phyloP scores from a whole-genome alignment of 2,888 invertebrate genomes.

The Idaea aversata region DNA sequence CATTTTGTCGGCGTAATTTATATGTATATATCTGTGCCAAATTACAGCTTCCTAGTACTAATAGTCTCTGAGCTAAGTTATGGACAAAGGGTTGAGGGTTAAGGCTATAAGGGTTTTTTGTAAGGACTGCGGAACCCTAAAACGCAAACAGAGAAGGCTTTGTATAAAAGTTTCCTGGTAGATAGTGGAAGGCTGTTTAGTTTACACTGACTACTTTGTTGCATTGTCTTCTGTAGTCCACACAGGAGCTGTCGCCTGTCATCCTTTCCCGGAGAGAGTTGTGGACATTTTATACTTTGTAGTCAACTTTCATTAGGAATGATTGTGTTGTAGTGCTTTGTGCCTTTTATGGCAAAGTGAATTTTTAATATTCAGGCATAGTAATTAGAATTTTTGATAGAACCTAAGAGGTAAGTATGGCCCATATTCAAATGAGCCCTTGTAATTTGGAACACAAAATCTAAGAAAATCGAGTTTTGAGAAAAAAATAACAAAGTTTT shows the following conservation, averaged over 20 bases:
- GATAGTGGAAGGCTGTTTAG: background rate
- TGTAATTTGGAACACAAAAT: too few relatives aligned
- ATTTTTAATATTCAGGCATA: background rate
- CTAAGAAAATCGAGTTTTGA: too few relatives aligned
- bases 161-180: background rate
- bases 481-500: too few relatives aligned
- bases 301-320: background rate
- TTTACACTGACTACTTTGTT: constrained; percentile 18
- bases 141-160: background rate
- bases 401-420: background rate
- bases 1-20: too few relatives aligned
- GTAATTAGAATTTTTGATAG: background rate
- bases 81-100: too few relatives aligned
- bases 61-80: too few relatives aligned
- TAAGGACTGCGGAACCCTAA: background rate
- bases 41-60: too few relatives aligned
- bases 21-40: too few relatives aligned
- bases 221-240: constrained; percentile 12
- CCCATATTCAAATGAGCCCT: background rate
- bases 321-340: background rate
- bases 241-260: constrained; percentile 9
- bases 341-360: background rate
- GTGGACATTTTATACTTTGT: background rate
- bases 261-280: background rate
- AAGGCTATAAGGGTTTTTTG: too few relatives aligned